Evolutionary conservation across 2,797 vertebrate species (phyloP).

Genomic region (Nyctalus aviator): DNA sequence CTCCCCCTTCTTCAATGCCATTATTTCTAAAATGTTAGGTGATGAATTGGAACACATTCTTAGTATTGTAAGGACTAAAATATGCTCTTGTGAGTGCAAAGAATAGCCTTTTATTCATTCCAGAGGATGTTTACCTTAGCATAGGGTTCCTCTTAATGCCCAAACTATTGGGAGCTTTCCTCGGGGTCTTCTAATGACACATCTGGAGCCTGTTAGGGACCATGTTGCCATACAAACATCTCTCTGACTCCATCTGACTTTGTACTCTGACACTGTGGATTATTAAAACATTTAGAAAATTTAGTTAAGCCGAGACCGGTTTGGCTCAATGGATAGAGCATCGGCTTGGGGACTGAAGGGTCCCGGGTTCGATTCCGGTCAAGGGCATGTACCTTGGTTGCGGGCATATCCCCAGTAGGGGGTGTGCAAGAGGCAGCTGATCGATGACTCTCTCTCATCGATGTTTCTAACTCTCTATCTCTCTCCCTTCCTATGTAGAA

Average conservation of each 20-base stretch:
- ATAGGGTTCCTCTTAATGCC: neutral
- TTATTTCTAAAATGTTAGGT: slow-evolving; percentile 16
- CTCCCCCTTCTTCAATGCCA: neutral
- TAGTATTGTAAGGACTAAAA: neutral
- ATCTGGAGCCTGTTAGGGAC: slow-evolving; percentile 42
- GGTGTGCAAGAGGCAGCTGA: no score
- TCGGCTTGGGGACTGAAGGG: no score
- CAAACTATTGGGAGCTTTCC: neutral
- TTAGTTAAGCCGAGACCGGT: no score
- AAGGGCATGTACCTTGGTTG: no score
- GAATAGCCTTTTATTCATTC: slow-evolving; percentile 12
- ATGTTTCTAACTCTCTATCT: no score
- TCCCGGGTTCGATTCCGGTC: no score
- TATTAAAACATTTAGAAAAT: slow-evolving; percentile 51
- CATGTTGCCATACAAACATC: neutral
- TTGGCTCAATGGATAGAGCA: no score
- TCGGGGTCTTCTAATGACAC: neutral
- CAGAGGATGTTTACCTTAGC: slow-evolving; percentile 14
- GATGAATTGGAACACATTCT: neutral
- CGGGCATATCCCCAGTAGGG: no score
- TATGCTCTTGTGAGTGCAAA: neutral
- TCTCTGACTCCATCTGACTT: neutral
- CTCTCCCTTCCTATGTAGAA: no score
- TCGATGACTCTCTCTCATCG: no score
- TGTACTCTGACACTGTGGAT: neutral